Percentiles rank a stretch among this genome's conserved stretches.
Evolutionary conservation across 2,888 invertebrate species (phyloP).

Genomic region (Spisula solida): DNA sequence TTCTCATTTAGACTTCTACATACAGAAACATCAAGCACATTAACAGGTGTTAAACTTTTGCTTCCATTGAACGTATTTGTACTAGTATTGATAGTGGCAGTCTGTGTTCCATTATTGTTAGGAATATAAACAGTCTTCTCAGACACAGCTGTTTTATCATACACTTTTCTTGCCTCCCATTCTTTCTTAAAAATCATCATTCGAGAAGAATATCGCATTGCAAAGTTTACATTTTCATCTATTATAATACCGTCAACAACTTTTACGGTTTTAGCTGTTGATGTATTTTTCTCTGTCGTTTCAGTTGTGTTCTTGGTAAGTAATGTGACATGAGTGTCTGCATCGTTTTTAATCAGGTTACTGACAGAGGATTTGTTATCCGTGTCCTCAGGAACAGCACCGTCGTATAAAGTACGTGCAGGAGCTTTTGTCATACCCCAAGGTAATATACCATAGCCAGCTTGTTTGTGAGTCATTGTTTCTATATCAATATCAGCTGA

Average conservation of each 20-base stretch:
- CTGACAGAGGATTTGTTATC: not conserved
- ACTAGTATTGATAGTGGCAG: not conserved
- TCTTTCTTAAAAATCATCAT: constrained; percentile 34
- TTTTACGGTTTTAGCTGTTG: constrained; percentile 22
- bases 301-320: not conserved
- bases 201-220: constrained; percentile 40
- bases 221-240: constrained; percentile 48
- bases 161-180: constrained; percentile 2
- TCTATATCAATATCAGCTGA: constrained; percentile 36
- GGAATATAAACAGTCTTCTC: constrained; percentile 28
- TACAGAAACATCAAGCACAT: not conserved
- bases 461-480: constrained; percentile 28
- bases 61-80: not conserved
- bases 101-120: not conserved
- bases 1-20: not conserved
- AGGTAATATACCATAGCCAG: constrained; percentile 28
- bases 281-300: not conserved
- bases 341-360: not conserved
- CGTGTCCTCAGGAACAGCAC: not conserved
- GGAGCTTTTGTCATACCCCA: constrained; percentile 4
- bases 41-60: not conserved
- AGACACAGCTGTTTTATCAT: not conserved
- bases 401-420: not conserved
- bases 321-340: not conserved
- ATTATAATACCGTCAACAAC: constrained; percentile 46